Evolutionary conservation across 2,888 invertebrate species (phyloP).

Genomic region (Piscicola geometra): DNA sequence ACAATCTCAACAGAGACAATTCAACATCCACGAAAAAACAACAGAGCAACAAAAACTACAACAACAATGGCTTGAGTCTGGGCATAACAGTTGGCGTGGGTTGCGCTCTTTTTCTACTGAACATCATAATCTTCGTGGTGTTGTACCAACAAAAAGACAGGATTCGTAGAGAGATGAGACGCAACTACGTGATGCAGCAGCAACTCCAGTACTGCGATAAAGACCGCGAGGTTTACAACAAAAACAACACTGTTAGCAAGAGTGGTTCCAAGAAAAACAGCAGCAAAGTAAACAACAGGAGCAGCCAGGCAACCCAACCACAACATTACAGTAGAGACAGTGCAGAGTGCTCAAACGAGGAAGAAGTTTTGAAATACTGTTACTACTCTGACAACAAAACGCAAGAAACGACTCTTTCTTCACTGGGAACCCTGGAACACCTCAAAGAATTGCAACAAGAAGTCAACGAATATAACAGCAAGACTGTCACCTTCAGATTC

Average conservation of each 20-base stretch:
- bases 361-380: not conserved
- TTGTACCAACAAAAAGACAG: slow-evolving; percentile 75
- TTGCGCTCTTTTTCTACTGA: slow-evolving; percentile 81
- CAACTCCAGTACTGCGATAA: slow-evolving; percentile 28
- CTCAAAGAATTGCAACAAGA: not conserved
- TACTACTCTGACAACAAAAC: not conserved
- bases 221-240: slow-evolving; percentile 24
- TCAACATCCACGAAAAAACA: not conserved
- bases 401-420: not conserved
- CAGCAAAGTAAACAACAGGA: not conserved
- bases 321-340: not conserved
- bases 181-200: slow-evolving; percentile 30
- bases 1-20: slow-evolving; percentile 7
- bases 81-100: slow-evolving; percentile 74
- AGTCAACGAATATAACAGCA: not conserved
- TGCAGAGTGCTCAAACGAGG: not conserved
- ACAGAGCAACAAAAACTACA: not conserved
- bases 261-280: slow-evolving; percentile 11
- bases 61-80: slow-evolving; percentile 43
- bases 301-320: not conserved
- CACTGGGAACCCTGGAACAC: not conserved
- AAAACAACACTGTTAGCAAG: not conserved
- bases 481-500: not conserved
- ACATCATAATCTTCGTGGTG: slow-evolving; percentile 86
- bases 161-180: slow-evolving; percentile 45